phyloP scores from a whole-genome alignment of 2,888 invertebrate genomes.

The Eilema griseolum region DNA sequence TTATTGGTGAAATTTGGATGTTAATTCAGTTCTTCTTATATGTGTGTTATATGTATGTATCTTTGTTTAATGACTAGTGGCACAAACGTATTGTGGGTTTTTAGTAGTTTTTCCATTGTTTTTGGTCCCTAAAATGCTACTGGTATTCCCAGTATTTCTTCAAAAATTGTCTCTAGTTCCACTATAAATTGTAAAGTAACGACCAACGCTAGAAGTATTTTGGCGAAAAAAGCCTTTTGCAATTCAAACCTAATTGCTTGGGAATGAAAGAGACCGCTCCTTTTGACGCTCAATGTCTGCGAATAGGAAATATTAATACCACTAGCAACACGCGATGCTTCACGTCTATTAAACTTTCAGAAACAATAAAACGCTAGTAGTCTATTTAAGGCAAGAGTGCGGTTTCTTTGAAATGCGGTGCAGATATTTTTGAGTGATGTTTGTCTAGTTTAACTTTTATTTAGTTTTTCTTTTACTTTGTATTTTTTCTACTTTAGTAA shows the following conservation, averaged over 20 bases:
- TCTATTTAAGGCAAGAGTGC: constrained; percentile 23
- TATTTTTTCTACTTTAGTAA: too few relatives aligned
- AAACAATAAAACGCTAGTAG: constrained; percentile 27
- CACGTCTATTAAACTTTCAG: constrained; percentile 46
- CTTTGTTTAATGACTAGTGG: too few relatives aligned
- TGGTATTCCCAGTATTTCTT: neutral
- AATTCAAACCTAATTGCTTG: constrained; percentile 42
- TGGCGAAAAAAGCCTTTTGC: constrained; percentile 32
- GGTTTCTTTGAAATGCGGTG: constrained; percentile 12
- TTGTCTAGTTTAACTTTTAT: neutral
- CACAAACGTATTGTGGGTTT: too few relatives aligned
- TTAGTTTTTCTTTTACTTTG: neutral
- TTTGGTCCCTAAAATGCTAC: neutral
- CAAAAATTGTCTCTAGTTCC: neutral
- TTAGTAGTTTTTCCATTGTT: neutral
- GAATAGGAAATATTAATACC: constrained; percentile 51
- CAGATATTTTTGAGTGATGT: neutral
- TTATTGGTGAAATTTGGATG: too few relatives aligned
- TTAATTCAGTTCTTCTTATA: too few relatives aligned
- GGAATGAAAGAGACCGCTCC: constrained; percentile 36
- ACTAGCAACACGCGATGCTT: constrained; percentile 39
- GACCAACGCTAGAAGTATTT: constrained; percentile 28
- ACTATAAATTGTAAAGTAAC: neutral
- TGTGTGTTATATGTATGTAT: too few relatives aligned
- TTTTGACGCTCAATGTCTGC: constrained; percentile 37